These are phyloP conservation scores for Rhabdophis nuchalis DNA, from an alignment of 2,797 vertebrate genomes.

Conservation along the genomic window DNA sequence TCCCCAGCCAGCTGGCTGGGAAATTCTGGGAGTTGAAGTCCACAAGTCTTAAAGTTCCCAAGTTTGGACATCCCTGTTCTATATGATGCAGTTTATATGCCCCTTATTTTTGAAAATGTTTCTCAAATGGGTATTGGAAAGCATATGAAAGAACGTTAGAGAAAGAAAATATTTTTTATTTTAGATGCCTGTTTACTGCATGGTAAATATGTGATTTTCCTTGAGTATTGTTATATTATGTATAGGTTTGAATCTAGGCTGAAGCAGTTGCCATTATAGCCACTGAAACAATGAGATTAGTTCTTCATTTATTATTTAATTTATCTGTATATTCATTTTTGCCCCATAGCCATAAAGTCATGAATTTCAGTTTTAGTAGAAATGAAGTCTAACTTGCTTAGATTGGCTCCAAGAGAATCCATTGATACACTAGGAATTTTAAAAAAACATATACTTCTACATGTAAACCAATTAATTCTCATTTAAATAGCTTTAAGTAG, in stretches of 20 bases:
- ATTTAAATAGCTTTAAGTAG: background rate
- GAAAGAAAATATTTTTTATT: background rate
- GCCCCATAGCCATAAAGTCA: background rate
- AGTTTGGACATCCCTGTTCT: too few species aligned
- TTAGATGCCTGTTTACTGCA: background rate
- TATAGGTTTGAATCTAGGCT: background rate
- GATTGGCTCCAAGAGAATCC: background rate
- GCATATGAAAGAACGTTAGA: background rate
- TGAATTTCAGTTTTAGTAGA: background rate
- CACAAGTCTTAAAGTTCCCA: too few species aligned
- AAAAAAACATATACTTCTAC: background rate
- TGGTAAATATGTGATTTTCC: constrained; percentile 1
- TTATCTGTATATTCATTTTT: background rate
- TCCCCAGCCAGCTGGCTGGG: too few species aligned
- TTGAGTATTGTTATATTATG: rapidly evolving
- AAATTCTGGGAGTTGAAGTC: too few species aligned
- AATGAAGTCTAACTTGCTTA: background rate
- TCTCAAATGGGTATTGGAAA: constrained; percentile 6
- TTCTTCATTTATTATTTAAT: background rate
- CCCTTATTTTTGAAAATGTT: constrained; percentile 9
- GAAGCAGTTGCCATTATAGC: background rate
- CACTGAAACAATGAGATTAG: background rate
- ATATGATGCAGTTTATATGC: background rate
- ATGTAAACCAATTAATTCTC: background rate
- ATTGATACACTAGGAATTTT: rapidly evolving